Evolutionary conservation across 2,797 vertebrate genomes (phyloP), one percentile per base, ranked within the genome.

Genomic region (Chaunax sp.): DNA sequence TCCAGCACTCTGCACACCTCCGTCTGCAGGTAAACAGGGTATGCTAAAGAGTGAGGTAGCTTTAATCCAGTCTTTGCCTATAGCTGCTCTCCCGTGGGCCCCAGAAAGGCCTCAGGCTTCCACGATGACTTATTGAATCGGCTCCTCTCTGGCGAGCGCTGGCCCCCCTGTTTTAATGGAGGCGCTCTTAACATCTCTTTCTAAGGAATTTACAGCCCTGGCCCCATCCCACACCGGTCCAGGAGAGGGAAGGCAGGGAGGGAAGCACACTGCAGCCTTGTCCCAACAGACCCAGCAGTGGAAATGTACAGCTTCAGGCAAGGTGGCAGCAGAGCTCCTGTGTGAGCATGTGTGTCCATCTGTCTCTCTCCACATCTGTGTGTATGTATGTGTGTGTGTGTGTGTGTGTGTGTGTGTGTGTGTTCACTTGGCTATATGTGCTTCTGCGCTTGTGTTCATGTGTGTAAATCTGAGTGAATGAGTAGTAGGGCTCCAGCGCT

Each of bases 171-270:
- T 78, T 93, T 90, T 89, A 92, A 89, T 83, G 72, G 86, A 89
- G 83, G 83, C 86, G 72, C 86, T 89, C 86, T 82, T 87, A 90
- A 87, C 85, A 80, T 88, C 85, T 89, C 88, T 88, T 89, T 87
- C 80, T 86, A 65, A 92, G 90, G 92, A 93, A 93, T 92, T 92
- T 93, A 93, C 92, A 90, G 82, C 88, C 79, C 65, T 64, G 74
- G 85, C 84, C 63, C 80, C 66, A 49, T 79, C 76, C 82, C 64
- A 52, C 81, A 83, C 52, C 49, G 54, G 70, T 81, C 82, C 85
- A 82, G 57, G 54, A 83, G 79, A 54, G 18, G 51, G 19, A 15
- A 72, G 67, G 71, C 51, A 37, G 68, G 50, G 79, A 84, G 72
- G 75, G 71, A 80, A 74, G 72, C 89, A 85, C 81, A 87, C 81